These are phyloP conservation scores for Gryllus longicercus DNA, from an alignment of 2,888 invertebrate species.

Conservation along the genomic window DNA sequence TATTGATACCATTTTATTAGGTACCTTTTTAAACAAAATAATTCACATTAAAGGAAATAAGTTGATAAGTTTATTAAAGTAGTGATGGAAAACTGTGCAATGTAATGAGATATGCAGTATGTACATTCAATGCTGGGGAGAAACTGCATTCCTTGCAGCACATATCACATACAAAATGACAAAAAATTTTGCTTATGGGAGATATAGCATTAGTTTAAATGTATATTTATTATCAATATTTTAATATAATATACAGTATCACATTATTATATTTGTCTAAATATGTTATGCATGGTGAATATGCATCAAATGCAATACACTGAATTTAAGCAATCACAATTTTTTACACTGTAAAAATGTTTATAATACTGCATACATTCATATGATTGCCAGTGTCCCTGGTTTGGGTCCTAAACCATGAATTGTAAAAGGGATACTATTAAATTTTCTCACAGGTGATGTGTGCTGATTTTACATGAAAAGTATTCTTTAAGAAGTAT, in stretches of 20 bases:
- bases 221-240: slow-evolving; percentile 8
- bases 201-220: neutral
- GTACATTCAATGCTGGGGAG: slow-evolving; percentile 8
- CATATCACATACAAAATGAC: neutral
- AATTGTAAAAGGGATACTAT: too few species aligned
- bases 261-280: neutral
- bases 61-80: too few species aligned
- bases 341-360: neutral
- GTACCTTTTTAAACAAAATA: too few species aligned
- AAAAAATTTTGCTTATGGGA: neutral
- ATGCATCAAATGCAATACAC: neutral
- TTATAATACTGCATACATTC: slow-evolving; percentile 3
- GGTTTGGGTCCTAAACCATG: neutral
- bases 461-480: neutral
- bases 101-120: neutral
- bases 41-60: too few species aligned
- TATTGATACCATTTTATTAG: too few species aligned
- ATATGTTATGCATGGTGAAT: neutral
- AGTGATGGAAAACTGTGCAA: neutral
- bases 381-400: neutral
- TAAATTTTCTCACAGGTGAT: neutral
- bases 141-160: neutral
- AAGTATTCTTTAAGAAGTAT: too few species aligned
- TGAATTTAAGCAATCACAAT: neutral
- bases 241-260: slow-evolving; percentile 6